Percentiles rank a stretch among this genome's conserved stretches.
phyloP scores from a whole-genome alignment of 1,140 invertebrate species.

The Babylonia areolata region DNA sequence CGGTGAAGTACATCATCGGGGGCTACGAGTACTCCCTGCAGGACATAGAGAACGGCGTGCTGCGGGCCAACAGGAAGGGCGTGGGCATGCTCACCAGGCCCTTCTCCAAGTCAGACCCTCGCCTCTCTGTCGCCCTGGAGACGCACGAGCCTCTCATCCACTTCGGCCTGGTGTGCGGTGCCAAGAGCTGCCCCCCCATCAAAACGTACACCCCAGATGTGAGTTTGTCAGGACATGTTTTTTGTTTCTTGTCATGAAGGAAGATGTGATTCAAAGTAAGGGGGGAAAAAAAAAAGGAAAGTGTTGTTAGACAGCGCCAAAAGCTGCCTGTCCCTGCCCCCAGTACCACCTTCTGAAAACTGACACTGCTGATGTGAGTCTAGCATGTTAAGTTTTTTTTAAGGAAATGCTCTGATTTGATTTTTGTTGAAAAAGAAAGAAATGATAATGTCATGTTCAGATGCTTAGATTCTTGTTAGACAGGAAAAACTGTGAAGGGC shows the following conservation, averaged over 20 bases:
- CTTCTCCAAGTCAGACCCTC: slow-evolving; percentile 74
- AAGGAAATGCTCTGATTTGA: too few species aligned
- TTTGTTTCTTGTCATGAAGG: too few species aligned
- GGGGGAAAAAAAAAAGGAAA: too few species aligned
- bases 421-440: too few species aligned
- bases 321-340: too few species aligned
- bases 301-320: too few species aligned
- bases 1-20: slow-evolving; percentile 76
- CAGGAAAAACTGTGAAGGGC: too few species aligned
- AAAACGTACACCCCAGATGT: slow-evolving; percentile 75
- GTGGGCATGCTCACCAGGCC: slow-evolving; percentile 70
- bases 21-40: slow-evolving; percentile 75
- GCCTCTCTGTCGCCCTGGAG: slow-evolving; percentile 71
- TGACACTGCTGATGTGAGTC: slow-evolving; percentile 71
- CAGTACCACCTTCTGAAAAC: too few species aligned
- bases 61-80: slow-evolving; percentile 76
- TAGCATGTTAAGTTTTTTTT: too few species aligned
- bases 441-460: too few species aligned
- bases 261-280: too few species aligned
- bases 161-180: slow-evolving; percentile 77
- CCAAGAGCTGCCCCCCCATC: slow-evolving; percentile 75
- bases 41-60: slow-evolving; percentile 77
- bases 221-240: too few species aligned
- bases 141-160: slow-evolving; percentile 75
- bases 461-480: neutral